Conservation (phyloP, 2,797 vertebrate genomes). For the Peromyscus eremicus region DNA sequence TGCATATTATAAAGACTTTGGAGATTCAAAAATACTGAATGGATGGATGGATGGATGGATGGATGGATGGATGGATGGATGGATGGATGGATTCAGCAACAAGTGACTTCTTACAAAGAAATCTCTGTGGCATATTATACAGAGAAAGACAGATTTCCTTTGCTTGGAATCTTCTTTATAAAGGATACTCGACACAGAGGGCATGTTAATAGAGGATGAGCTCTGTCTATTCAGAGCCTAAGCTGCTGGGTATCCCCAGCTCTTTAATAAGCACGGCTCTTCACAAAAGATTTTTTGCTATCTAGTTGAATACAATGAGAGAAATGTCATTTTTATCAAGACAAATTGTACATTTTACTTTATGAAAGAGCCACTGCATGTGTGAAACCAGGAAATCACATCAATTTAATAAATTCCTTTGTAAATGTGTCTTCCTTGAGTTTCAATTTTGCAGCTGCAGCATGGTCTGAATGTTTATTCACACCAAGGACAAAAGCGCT, state of each 20-base stretch:
- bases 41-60: background rate
- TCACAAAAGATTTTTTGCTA: conserved; percentile 56
- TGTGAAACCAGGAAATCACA: conserved; percentile 68
- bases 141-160: background rate
- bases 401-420: conserved; percentile 76
- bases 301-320: conserved; percentile 31
- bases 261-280: conserved; percentile 52
- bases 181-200: conserved; percentile 4
- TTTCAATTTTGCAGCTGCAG: conserved; percentile 80
- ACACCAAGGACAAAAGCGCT: conserved; percentile 70
- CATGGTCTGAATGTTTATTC: conserved; percentile 75
- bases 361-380: conserved; percentile 68
- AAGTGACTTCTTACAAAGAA: conserved; percentile 47
- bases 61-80: background rate
- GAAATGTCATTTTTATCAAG: conserved; percentile 69
- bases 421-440: conserved; percentile 68
- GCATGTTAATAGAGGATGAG: conserved; percentile 22
- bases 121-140: background rate
- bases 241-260: background rate
- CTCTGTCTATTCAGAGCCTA: background rate
- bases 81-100: background rate
- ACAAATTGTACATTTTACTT: conserved; percentile 72
- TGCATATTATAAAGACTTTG: background rate
- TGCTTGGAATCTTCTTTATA: background rate
- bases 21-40: background rate